Percentiles rank a stretch among this genome's conserved stretches.
Evolutionary conservation across 1,140 invertebrate species (phyloP).

Genomic region (Diploscapter pachys): DNA sequence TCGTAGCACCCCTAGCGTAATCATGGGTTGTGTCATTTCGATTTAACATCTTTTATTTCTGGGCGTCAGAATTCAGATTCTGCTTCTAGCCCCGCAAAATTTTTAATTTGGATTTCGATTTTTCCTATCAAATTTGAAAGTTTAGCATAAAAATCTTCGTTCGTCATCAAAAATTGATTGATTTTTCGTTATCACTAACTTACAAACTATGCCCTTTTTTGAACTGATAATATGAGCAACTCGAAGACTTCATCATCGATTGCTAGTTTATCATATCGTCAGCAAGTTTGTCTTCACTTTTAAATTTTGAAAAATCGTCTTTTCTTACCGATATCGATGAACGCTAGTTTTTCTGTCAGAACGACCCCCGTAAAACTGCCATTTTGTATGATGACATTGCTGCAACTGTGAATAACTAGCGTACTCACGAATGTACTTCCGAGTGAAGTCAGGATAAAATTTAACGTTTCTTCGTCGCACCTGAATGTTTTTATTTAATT

Average conservation of each 20-base stretch:
- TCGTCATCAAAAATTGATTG: neutral
- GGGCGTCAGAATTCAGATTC: neutral
- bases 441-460: slow-evolving; percentile 15
- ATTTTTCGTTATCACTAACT: too few relatives aligned
- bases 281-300: too few relatives aligned
- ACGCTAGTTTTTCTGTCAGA: slow-evolving; percentile 21
- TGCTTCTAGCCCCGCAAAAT: neutral
- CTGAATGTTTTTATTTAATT: slow-evolving; percentile 13
- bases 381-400: slow-evolving; percentile 27
- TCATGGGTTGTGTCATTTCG: neutral
- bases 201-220: neutral
- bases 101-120: neutral
- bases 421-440: slow-evolving; percentile 20
- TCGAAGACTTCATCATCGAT: neutral
- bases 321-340: slow-evolving; percentile 21
- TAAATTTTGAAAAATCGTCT: too few relatives aligned
- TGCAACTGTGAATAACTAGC: slow-evolving; percentile 35
- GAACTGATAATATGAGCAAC: neutral
- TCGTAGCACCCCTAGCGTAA: neutral
- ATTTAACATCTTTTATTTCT: neutral
- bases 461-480: slow-evolving; percentile 19
- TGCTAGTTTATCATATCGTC: neutral
- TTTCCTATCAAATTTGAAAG: neutral
- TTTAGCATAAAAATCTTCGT: neutral
- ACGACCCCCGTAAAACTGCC: slow-evolving; percentile 29